Conservation (phyloP, 2,888 invertebrate species). For the Cheilosia vulpina region DNA sequence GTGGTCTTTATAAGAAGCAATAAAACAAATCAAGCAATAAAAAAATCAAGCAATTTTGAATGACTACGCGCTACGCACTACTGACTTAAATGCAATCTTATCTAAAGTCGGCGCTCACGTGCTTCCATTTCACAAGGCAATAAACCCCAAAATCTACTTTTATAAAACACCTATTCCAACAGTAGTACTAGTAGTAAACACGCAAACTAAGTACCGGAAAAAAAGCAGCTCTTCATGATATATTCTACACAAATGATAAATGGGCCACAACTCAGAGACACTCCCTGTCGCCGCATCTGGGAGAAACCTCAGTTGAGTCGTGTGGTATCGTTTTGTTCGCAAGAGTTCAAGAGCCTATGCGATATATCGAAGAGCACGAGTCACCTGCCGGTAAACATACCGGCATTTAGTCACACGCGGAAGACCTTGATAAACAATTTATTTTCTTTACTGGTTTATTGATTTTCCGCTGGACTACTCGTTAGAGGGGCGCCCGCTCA, state of each 20-base stretch:
- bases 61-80: not conserved
- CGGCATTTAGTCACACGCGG: conserved; percentile 64
- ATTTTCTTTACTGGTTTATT: conserved; percentile 42
- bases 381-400: conserved; percentile 39
- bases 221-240: not conserved
- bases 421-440: conserved; percentile 64
- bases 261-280: conserved; percentile 6
- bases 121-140: not conserved
- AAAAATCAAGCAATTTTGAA: too few species aligned
- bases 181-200: not conserved
- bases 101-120: not conserved
- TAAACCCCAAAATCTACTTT: conserved; percentile 2
- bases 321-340: conserved; percentile 38
- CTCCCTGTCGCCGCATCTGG: conserved; percentile 37
- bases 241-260: conserved; percentile 4
- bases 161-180: not conserved
- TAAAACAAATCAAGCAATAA: too few species aligned
- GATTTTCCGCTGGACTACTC: conserved; percentile 27
- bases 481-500: conserved; percentile 35
- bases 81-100: not conserved
- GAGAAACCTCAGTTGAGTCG: conserved; percentile 19
- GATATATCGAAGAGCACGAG: conserved; percentile 18
- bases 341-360: conserved; percentile 59
- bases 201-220: conserved; percentile 7
- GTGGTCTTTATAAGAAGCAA: too few species aligned